Evolutionary conservation across 2,113 vertebrate genomes (phyloP).

Genomic region (Lampris megalopsis): DNA sequence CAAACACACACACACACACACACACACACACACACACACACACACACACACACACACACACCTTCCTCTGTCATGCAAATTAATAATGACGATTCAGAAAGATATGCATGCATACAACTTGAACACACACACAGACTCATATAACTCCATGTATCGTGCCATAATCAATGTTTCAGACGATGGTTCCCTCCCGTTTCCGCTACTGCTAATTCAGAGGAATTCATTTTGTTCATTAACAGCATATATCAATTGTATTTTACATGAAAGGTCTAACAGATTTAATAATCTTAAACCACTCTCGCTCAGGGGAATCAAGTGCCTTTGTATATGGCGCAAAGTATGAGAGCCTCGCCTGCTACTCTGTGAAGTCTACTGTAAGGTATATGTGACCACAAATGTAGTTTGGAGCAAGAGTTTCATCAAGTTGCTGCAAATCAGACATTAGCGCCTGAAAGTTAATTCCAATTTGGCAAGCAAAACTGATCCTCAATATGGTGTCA

Average conservation of each 20-base stretch:
- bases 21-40: slow-evolving; percentile 10
- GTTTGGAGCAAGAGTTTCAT: slow-evolving; percentile 16
- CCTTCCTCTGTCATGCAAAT: too few species aligned
- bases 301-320: slow-evolving; percentile 20
- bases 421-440: slow-evolving; percentile 37
- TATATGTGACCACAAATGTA: not conserved
- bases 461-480: not conserved
- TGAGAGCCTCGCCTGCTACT: not conserved
- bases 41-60: slow-evolving; percentile 3
- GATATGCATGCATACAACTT: too few species aligned
- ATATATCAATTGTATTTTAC: not conserved
- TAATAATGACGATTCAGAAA: too few species aligned
- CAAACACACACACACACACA: not conserved
- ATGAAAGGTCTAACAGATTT: not conserved
- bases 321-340: slow-evolving; percentile 39
- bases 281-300: slow-evolving; percentile 25
- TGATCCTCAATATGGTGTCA: slow-evolving; percentile 10
- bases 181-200: not conserved
- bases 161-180: not conserved
- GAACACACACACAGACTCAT: not conserved
- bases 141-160: not conserved
- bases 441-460: not conserved
- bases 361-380: not conserved
- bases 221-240: not conserved
- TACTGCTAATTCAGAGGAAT: not conserved